Evolutionary conservation across 2,888 invertebrate species (phyloP).

Genomic region (Isoperla grammatica): DNA sequence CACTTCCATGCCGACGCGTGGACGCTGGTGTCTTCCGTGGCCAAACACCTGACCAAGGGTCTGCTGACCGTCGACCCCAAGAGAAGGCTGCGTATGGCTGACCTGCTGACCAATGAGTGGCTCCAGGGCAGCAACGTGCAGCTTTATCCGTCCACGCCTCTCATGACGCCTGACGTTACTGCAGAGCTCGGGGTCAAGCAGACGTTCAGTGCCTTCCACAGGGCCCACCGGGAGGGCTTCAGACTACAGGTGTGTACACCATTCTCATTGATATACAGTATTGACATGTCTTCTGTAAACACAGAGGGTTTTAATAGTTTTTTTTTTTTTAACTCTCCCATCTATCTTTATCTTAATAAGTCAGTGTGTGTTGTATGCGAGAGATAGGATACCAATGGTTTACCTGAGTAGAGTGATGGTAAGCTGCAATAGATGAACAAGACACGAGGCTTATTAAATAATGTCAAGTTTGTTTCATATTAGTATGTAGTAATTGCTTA

Average conservation of each 20-base stretch:
- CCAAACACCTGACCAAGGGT: constrained; percentile 55
- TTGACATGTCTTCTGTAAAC: too few species aligned
- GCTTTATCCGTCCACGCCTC: constrained; percentile 48
- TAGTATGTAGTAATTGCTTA: too few species aligned
- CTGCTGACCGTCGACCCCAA: constrained; percentile 74
- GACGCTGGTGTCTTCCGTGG: constrained; percentile 65
- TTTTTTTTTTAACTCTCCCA: too few species aligned
- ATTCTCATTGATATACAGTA: background rate
- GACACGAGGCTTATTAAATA: too few species aligned
- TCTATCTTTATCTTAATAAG: too few species aligned
- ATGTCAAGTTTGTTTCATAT: too few species aligned
- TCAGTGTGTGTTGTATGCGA: background rate
- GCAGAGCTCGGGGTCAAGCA: constrained; percentile 54
- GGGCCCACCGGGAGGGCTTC: constrained; percentile 66
- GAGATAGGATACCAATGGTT: too few species aligned
- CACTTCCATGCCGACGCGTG: constrained; percentile 67
- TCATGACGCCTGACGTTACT: constrained; percentile 58
- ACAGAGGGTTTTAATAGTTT: too few species aligned
- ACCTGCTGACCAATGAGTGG: constrained; percentile 65
- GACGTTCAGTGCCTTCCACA: constrained; percentile 62
- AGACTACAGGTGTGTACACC: constrained; percentile 48
- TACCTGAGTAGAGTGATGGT: too few species aligned
- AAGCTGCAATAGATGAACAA: too few species aligned
- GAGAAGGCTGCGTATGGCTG: constrained; percentile 60
- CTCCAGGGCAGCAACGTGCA: constrained; percentile 44